A percentile compares a stretch with the other conserved stretches of the same genome.
phyloP scores from a whole-genome alignment of 2,888 invertebrate genomes.

The Hirtodrosophila duncani region DNA sequence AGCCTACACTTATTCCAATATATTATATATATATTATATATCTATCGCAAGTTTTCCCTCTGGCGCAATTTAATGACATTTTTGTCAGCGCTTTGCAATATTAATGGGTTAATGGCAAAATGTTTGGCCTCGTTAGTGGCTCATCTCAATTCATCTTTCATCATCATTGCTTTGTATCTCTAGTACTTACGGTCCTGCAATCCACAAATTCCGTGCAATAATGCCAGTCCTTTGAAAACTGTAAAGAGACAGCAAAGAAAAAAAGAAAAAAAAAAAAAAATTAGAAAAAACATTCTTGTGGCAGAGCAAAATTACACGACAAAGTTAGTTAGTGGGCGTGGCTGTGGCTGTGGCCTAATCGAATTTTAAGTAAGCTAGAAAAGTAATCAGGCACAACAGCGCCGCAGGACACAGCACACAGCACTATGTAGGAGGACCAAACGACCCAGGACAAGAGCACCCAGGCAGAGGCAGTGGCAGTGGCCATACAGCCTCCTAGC shows the following conservation, averaged over 20 bases:
- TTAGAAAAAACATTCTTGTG: slow-evolving; percentile 4
- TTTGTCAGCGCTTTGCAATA: slow-evolving; percentile 7
- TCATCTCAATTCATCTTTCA: neutral
- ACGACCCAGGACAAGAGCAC: slow-evolving; percentile 27
- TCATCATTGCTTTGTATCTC: neutral
- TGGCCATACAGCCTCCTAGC: slow-evolving; percentile 27
- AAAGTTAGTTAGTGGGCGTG: slow-evolving; percentile 70
- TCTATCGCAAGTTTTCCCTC: no score
- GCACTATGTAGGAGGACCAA: neutral
- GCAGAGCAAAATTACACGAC: slow-evolving; percentile 15
- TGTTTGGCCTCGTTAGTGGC: slow-evolving; percentile 25
- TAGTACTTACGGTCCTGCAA: slow-evolving; percentile 77
- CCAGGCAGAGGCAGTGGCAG: slow-evolving; percentile 2
- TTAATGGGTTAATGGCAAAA: slow-evolving; percentile 37
- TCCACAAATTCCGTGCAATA: slow-evolving; percentile 77
- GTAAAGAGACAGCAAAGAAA: slow-evolving; percentile 44
- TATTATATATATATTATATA: no score
- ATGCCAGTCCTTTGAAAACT: slow-evolving; percentile 78
- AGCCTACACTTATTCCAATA: no score
- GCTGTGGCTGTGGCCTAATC: slow-evolving; percentile 68
- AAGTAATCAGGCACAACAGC: slow-evolving; percentile 60
- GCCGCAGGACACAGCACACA: slow-evolving; percentile 29
- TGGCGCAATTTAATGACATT: neutral
- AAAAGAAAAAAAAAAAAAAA: slow-evolving; percentile 1
- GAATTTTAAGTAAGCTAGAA: slow-evolving; percentile 69